These are phyloP conservation scores for Anagrus nilaparvatae DNA, from an alignment of 1,140 invertebrate species.

Conservation along the genomic window DNA sequence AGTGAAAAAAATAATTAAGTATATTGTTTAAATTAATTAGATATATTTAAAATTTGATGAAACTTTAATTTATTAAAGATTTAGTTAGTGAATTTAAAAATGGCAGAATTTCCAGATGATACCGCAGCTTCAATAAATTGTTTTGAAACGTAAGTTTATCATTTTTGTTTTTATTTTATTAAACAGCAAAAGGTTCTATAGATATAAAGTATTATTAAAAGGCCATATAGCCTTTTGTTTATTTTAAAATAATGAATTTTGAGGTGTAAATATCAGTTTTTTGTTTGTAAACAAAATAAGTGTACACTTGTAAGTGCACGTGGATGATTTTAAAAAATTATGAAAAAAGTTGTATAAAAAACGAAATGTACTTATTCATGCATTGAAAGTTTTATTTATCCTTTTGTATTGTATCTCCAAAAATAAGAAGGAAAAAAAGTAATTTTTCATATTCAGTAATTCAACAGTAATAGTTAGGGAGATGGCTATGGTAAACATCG, in stretches of 20 bases:
- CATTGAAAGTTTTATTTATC: too few relatives aligned
- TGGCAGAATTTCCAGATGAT: slow-evolving; percentile 24
- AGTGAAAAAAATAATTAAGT: neutral
- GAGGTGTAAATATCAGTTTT: neutral
- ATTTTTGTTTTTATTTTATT: neutral
- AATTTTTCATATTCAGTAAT: too few relatives aligned
- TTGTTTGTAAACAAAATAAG: slow-evolving; percentile 8
- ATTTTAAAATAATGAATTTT: neutral
- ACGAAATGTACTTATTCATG: too few relatives aligned
- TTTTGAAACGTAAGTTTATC: slow-evolving; percentile 29
- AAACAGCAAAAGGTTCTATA: neutral
- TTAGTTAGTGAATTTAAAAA: slow-evolving; percentile 12
- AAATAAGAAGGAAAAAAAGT: too few relatives aligned
- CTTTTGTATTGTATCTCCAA: too few relatives aligned
- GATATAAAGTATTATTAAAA: neutral
- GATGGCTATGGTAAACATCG: too few relatives aligned
- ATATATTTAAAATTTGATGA: too few relatives aligned
- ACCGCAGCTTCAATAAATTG: slow-evolving; percentile 23
- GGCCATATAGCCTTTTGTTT: slow-evolving; percentile 1
- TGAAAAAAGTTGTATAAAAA: too few relatives aligned
- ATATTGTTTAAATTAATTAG: too few relatives aligned
- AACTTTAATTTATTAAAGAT: too few relatives aligned
- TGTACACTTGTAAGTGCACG: neutral
- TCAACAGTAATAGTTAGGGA: too few relatives aligned
- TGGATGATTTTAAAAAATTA: neutral